A percentile compares a stretch with the other conserved stretches of the same genome.
phyloP scores from a whole-genome alignment of 2,888 invertebrate genomes.

The Cristatella mucedo region DNA sequence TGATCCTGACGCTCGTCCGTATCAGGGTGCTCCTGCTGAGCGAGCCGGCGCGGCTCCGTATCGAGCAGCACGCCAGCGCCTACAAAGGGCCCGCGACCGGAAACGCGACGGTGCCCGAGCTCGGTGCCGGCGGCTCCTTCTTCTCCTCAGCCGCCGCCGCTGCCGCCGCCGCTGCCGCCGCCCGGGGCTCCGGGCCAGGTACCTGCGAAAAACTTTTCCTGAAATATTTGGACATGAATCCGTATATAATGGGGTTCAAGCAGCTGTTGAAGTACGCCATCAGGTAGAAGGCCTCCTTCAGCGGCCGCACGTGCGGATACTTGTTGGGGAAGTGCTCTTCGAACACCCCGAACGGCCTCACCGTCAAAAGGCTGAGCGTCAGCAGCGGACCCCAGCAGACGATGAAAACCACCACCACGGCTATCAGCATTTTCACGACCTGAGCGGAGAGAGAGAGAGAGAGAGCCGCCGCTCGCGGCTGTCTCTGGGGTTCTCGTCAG shows the following conservation, averaged over 20 bases:
- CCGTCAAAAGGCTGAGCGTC: slow-evolving; percentile 47
- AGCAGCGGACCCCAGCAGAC: slow-evolving; percentile 54
- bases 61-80: no score
- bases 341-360: slow-evolving; percentile 41
- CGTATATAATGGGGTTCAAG: slow-evolving; percentile 56
- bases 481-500: no score
- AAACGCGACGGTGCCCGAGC: no score
- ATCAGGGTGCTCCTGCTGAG: no score
- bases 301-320: slow-evolving; percentile 45
- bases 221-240: slow-evolving; percentile 57
- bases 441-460: slow-evolving; percentile 34
- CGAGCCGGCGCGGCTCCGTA: no score
- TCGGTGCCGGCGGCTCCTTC: no score
- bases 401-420: slow-evolving; percentile 51
- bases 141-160: no score
- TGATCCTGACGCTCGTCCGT: no score
- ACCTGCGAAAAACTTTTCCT: slow-evolving; percentile 39
- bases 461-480: no score
- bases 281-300: slow-evolving; percentile 48
- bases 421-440: slow-evolving; percentile 59
- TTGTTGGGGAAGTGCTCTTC: slow-evolving; percentile 41
- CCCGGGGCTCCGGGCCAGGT: no score
- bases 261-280: slow-evolving; percentile 58
- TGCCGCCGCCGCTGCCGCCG: no score
- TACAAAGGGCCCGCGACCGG: no score